phyloP scores from a whole-genome alignment of 2,888 invertebrate species.

The Trichopoda pennipes region DNA sequence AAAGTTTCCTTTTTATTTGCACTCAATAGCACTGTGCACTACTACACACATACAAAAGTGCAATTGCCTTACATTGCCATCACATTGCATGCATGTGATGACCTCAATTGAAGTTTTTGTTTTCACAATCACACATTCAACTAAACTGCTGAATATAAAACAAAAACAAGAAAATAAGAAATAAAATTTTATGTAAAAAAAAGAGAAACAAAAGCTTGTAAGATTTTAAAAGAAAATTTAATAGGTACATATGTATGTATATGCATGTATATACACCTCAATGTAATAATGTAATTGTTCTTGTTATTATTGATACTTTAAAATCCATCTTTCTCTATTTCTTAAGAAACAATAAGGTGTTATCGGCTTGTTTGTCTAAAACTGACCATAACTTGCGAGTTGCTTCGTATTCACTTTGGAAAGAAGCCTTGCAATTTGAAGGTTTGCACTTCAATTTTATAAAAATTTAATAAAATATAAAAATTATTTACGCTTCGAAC shows the following conservation, averaged over 20 bases:
- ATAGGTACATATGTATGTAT: not conserved
- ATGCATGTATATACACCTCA: too few species aligned
- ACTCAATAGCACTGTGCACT: constrained; percentile 17
- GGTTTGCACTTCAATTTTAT: too few species aligned
- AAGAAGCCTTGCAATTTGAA: too few species aligned
- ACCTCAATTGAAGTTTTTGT: constrained; percentile 70
- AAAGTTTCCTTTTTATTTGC: not conserved
- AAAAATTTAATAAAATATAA: too few species aligned
- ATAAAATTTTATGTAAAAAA: constrained; percentile 16
- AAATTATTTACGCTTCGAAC: too few species aligned
- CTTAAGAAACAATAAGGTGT: not conserved
- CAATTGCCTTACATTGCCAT: constrained; percentile 65
- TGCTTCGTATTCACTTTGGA: too few species aligned
- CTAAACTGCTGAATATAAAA: constrained; percentile 48
- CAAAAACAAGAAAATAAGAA: constrained; percentile 23
- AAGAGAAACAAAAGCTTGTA: constrained; percentile 10
- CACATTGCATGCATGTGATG: constrained; percentile 60
- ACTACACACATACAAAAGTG: constrained; percentile 43
- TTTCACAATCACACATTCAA: constrained; percentile 56
- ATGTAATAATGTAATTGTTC: not conserved
- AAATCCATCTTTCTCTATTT: not conserved
- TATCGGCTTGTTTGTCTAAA: not conserved
- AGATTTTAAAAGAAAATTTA: not conserved
- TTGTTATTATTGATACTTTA: not conserved
- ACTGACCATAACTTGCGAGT: too few species aligned